Evolutionary conservation across 2,888 invertebrate genomes (phyloP).

Genomic region (Sesia bembeciformis): DNA sequence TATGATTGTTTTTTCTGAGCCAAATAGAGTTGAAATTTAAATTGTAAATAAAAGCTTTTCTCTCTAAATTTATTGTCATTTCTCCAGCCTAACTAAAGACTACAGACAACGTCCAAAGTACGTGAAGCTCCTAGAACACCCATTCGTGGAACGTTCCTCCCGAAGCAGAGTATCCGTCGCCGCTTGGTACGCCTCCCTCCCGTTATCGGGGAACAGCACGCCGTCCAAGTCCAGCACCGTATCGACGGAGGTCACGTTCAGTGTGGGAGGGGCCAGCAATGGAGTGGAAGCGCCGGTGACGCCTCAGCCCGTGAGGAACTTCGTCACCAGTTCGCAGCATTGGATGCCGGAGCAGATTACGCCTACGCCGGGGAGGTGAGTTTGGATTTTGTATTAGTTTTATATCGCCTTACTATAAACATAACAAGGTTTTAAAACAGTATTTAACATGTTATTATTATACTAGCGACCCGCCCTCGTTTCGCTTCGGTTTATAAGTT

Average conservation of each 20-base stretch:
- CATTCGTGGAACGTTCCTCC: constrained; percentile 89
- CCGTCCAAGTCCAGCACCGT: constrained; percentile 1
- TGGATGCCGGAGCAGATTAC: constrained; percentile 60
- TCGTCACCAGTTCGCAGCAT: constrained; percentile 48
- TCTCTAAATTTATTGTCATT: not conserved
- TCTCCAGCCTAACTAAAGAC: constrained; percentile 91
- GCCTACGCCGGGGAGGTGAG: constrained; percentile 51
- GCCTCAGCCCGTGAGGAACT: constrained; percentile 57
- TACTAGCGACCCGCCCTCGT: no score
- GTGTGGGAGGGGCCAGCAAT: constrained; percentile 4
- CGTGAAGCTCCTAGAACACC: constrained; percentile 89
- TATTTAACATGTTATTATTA: no score
- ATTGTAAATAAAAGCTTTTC: not conserved
- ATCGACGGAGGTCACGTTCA: constrained; percentile 10
- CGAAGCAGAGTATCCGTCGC: constrained; percentile 81
- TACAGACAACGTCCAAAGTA: constrained; percentile 95
- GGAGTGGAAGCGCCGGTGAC: constrained; percentile 39
- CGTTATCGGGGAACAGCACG: constrained; percentile 7
- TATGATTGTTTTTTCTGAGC: no score
- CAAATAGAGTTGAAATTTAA: not conserved
- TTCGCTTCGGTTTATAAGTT: no score
- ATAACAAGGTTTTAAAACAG: no score
- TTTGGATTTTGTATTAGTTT: not conserved
- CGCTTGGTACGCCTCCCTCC: constrained; percentile 82
- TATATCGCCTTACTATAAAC: no score